Evolutionary conservation across 2,888 invertebrate species (phyloP), one percentile per base, ranked within the genome.

Genomic region (Leucania comma): DNA sequence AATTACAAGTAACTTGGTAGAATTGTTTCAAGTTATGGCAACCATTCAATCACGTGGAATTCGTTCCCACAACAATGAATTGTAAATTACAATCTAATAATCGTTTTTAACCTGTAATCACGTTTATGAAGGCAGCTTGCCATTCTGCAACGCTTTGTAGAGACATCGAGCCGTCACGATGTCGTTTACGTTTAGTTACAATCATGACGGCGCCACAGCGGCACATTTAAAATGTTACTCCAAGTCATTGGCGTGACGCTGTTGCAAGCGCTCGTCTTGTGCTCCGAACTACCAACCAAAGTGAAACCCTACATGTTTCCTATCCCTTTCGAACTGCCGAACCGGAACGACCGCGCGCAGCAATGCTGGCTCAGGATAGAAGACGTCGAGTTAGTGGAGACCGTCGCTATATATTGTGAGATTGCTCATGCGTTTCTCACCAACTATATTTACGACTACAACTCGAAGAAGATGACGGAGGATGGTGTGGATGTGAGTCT

Each of bases 161-260:
- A 85, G 85, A 86, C 86, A 89, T 85, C 88, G 86, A 86, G 84
- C 87, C 80, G 87, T 86, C 91, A 90, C 90, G 88, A 90, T 86
- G 86, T 85, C 90, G 85, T 80, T 92, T 90, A 96, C 90, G 85
- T 80, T 92, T 90, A 96, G 95, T 95, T 90, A 83, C 90, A 90
- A 93, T 90, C 92, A 95, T 95, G 94, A 90, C 92, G 91, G 87
- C 88, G 93, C 61, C 85, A 78, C 84, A 87, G 88, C 86, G 88
- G 88, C 88, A 94, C 95, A 92, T 90, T 90, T 92, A 95, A 95
- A 95, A 95, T 95, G 95, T 94, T 95, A 91, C 82, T 92, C 82
- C 79, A 89, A 80, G 83, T 90, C 75, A 75, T 88, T 69, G 81
- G 83, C 60, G 78, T 87, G 76, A 76, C 84, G 82, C 72, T 89